Percentiles rank a stretch among this genome's conserved stretches.
Conservation (phyloP, 2,113 vertebrate genomes). For the Pleuronectes platessa region DNA sequence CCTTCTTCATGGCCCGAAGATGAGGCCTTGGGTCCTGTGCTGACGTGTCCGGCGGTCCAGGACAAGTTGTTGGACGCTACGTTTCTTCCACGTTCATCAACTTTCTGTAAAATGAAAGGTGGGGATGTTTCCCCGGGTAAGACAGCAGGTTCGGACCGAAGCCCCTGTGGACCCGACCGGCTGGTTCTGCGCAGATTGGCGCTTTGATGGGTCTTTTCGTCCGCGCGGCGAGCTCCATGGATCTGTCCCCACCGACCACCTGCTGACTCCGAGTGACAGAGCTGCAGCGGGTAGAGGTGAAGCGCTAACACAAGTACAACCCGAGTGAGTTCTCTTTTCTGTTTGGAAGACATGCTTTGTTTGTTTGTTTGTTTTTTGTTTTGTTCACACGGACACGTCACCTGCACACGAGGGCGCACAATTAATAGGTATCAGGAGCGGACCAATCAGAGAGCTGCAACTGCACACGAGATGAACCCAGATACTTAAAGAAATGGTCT, state of each 20-base stretch:
- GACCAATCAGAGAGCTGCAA: constrained; percentile 53
- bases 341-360: constrained; percentile 71
- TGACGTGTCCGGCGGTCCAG: constrained; percentile 38
- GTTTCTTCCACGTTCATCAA: neutral
- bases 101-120: too few relatives aligned
- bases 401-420: constrained; percentile 15
- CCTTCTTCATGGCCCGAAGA: constrained; percentile 4
- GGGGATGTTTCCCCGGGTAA: neutral
- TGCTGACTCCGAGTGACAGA: constrained; percentile 19
- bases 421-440: constrained; percentile 42
- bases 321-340: constrained; percentile 12
- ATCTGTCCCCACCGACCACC: neutral
- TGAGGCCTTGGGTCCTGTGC: neutral
- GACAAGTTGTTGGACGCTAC: neutral
- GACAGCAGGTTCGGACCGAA: neutral
- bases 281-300: neutral
- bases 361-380: constrained; percentile 9
- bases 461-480: neutral
- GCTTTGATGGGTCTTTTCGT: neutral
- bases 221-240: neutral
- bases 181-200: neutral
- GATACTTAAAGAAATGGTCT: neutral
- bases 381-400: constrained; percentile 24
- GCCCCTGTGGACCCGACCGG: neutral
- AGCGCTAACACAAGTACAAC: constrained; percentile 41